Conservation (phyloP, 2,113 vertebrate species). For the Micromys minutus region DNA sequence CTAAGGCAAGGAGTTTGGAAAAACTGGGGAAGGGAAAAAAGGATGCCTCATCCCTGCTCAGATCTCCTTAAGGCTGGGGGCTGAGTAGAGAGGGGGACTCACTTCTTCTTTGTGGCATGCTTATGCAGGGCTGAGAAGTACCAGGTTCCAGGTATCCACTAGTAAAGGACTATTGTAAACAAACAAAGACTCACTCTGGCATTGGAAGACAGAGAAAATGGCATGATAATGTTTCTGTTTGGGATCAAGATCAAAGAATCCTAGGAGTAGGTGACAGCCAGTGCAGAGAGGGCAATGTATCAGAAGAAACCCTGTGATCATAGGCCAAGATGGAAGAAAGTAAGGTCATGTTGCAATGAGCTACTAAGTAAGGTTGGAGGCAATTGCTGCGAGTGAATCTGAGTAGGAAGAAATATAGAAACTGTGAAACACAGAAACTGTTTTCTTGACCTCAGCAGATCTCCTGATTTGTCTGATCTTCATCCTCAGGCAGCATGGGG, state of each 20-base stretch:
- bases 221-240: background rate
- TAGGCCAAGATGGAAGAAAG: background rate
- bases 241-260: background rate
- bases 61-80: background rate
- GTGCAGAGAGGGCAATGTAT: background rate
- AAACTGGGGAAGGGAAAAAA: background rate
- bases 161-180: background rate
- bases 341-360: background rate
- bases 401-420: background rate
- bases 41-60: rapidly evolving
- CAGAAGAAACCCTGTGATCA: background rate
- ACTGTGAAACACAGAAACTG: background rate
- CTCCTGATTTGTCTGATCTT: background rate
- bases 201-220: background rate
- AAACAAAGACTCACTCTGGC: background rate
- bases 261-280: too few relatives aligned
- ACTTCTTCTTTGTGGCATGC: background rate
- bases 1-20: background rate
- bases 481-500: too few relatives aligned
- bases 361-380: background rate
- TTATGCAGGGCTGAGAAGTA: background rate
- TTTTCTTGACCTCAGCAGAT: background rate
- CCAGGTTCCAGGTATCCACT: background rate
- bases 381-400: background rate
- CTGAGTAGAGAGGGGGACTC: background rate